A percentile compares a stretch with the other conserved stretches of the same genome.
Conservation (phyloP, 2,797 vertebrate genomes). For the Cyclopterus lumpus region DNA sequence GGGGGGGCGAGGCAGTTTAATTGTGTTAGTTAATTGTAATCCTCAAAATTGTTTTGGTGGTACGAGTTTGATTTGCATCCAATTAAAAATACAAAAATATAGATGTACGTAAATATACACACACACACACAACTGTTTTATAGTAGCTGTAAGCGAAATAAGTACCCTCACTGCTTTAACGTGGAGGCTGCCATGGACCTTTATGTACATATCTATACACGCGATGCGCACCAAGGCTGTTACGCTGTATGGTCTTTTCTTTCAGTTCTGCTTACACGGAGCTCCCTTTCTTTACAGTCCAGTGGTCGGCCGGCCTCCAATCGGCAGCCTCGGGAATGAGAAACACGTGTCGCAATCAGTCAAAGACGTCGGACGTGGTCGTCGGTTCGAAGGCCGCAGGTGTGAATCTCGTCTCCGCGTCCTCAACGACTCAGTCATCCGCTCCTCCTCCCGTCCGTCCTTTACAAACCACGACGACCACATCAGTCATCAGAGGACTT, state of each 20-base stretch:
- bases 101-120: background rate
- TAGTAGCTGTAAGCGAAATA: background rate
- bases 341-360: background rate
- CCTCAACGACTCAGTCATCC: no score
- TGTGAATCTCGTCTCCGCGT: background rate
- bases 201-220: background rate
- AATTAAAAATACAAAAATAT: background rate
- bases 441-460: no score
- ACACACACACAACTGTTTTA: background rate
- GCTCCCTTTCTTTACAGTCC: background rate
- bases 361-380: background rate
- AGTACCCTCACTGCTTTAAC: background rate
- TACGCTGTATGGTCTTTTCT: background rate
- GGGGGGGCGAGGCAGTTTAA: slow-evolving; percentile 1
- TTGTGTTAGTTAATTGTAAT: slow-evolving; percentile 24
- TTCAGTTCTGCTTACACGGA: background rate
- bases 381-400: background rate
- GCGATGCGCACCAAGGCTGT: background rate
- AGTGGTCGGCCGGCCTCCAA: slow-evolving; percentile 3
- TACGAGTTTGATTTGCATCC: background rate
- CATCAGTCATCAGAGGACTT: no score
- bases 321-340: background rate
- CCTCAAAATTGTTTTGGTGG: slow-evolving; percentile 1
- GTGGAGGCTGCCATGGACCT: background rate
- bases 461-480: no score